A percentile compares a stretch with the other conserved stretches of the same genome.
Evolutionary conservation across 2,113 vertebrate genomes (phyloP).

Genomic region (Dicaeum eximium): DNA sequence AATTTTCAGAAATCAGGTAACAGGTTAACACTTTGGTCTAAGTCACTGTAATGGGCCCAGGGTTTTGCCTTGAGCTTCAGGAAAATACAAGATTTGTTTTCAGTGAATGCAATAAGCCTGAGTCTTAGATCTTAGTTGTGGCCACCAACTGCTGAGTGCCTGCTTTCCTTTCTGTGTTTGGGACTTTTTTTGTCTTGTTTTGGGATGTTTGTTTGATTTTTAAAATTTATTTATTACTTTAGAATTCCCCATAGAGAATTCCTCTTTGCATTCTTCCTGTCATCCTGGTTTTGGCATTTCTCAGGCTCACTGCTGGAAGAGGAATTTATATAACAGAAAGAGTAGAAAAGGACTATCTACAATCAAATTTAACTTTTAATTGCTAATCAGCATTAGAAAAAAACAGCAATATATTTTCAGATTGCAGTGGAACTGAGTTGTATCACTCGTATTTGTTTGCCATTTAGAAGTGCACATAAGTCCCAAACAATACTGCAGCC

Average conservation of each 20-base stretch:
- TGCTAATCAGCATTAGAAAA: neutral
- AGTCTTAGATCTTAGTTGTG: neutral
- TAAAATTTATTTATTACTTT: neutral
- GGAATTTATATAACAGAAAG: neutral
- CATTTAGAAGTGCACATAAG: neutral
- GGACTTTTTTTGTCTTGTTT: accelerated
- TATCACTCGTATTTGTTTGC: neutral
- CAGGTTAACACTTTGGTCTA: neutral
- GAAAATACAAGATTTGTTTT: neutral
- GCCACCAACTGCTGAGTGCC: neutral
- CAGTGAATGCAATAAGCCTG: neutral
- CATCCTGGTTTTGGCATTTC: neutral
- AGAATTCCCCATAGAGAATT: neutral
- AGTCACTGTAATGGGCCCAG: neutral
- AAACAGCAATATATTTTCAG: neutral
- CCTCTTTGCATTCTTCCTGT: neutral
- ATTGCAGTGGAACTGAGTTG: neutral
- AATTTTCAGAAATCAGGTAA: neutral
- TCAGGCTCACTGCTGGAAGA: neutral
- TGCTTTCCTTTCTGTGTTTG: neutral
- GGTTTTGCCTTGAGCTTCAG: neutral
- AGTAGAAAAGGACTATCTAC: neutral
- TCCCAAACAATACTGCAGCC: neutral
- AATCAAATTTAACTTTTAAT: neutral
- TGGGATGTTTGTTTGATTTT: neutral